A percentile compares a stretch with the other conserved stretches of the same genome.
These are phyloP conservation scores for Dryadula phaetusa DNA, from an alignment of 2,888 invertebrate species.

Conservation along the genomic window DNA sequence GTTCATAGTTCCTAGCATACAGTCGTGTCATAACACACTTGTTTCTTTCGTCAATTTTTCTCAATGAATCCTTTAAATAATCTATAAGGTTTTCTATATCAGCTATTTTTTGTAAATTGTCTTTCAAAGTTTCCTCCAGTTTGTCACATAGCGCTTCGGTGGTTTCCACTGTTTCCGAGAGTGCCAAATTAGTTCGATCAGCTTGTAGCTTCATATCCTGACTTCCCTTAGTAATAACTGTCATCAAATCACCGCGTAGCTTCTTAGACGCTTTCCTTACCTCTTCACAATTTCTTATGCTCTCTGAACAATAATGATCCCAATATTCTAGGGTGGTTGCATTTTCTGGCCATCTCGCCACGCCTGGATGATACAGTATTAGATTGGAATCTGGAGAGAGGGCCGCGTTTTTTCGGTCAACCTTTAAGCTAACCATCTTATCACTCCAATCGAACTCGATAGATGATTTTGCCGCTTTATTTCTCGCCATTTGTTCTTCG, in stretches of 20 bases:
- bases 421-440: slow-evolving; percentile 89
- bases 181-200: slow-evolving; percentile 90
- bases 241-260: slow-evolving; percentile 87
- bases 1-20: slow-evolving; percentile 86
- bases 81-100: slow-evolving; percentile 91
- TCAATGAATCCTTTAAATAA: slow-evolving; percentile 86
- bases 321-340: slow-evolving; percentile 88
- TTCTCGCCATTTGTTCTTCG: slow-evolving; percentile 87
- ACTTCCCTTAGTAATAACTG: slow-evolving; percentile 90
- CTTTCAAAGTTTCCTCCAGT: slow-evolving; percentile 88
- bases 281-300: slow-evolving; percentile 89
- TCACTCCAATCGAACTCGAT: slow-evolving; percentile 96
- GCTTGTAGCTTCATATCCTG: slow-evolving; percentile 93
- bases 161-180: slow-evolving; percentile 88
- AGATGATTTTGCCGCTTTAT: slow-evolving; percentile 90
- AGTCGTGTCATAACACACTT: slow-evolving; percentile 94
- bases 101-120: slow-evolving; percentile 89
- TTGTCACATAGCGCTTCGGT: slow-evolving; percentile 88
- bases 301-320: slow-evolving; percentile 92
- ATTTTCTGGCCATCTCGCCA: slow-evolving; percentile 91
- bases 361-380: slow-evolving; percentile 90
- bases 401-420: slow-evolving; percentile 87
- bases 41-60: slow-evolving; percentile 89
- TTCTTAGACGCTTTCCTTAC: slow-evolving; percentile 89
- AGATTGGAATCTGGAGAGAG: slow-evolving; percentile 87